Conservation (phyloP, 2,113 vertebrate species). For the Sylvia atricapilla region DNA sequence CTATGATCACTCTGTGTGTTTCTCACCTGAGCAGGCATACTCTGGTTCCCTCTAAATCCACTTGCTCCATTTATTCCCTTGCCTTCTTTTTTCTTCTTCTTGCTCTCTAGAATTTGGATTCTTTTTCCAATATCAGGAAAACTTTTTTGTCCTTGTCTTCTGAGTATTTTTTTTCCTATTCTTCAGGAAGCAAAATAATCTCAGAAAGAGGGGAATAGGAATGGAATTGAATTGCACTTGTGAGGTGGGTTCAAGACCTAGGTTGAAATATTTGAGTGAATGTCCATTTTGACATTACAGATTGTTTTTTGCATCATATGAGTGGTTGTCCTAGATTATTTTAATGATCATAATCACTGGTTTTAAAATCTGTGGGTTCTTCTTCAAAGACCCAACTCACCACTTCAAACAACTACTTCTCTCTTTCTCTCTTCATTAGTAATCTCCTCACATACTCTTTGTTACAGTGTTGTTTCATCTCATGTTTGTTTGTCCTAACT, state of each 20-base stretch:
- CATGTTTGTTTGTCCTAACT: slow-evolving; percentile 56
- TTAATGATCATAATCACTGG: background rate
- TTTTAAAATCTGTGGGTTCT: background rate
- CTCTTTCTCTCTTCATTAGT: slow-evolving; percentile 25
- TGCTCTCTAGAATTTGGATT: background rate
- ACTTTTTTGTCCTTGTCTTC: background rate
- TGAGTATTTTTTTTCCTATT: background rate
- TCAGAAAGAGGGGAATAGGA: background rate
- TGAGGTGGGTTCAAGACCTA: background rate
- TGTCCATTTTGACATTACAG: background rate
- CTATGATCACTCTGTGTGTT: background rate
- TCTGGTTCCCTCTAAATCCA: background rate
- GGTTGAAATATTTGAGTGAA: background rate
- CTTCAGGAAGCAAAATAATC: background rate
- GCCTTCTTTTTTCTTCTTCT: background rate
- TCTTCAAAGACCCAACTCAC: background rate
- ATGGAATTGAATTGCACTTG: background rate
- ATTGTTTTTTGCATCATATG: background rate
- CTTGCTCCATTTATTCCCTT: background rate
- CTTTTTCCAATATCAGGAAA: background rate
- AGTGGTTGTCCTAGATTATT: background rate
- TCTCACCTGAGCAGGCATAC: background rate
- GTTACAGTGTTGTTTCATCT: slow-evolving; percentile 42
- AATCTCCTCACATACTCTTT: slow-evolving; percentile 37
- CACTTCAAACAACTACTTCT: slow-evolving; percentile 10